phyloP scores from a whole-genome alignment of 2,113 vertebrate species.

The Pleuronectes platessa region DNA sequence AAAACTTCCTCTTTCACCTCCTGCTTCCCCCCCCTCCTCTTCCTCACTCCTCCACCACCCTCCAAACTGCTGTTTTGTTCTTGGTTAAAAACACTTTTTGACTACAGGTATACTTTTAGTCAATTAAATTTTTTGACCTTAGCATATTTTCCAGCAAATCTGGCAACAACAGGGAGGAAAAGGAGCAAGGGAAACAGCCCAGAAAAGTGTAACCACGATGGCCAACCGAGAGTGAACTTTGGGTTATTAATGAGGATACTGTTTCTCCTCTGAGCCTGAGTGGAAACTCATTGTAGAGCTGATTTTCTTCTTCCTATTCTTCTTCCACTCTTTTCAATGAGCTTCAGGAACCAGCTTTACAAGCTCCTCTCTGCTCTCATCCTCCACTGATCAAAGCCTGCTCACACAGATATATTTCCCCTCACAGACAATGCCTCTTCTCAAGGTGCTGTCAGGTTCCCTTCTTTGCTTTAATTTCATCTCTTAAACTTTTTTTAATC shows the following conservation, averaged over 20 bases:
- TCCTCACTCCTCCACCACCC: conserved; percentile 19
- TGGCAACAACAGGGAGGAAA: not conserved
- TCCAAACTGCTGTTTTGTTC: conserved; percentile 65
- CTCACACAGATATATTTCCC: conserved; percentile 82
- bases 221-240: conserved; percentile 19
- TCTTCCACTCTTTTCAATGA: conserved; percentile 65
- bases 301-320: conserved; percentile 60
- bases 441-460: conserved; percentile 85
- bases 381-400: conserved; percentile 83
- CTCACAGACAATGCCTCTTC: conserved; percentile 83
- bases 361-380: conserved; percentile 76
- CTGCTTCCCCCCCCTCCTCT: conserved; percentile 46
- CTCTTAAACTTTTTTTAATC: conserved; percentile 81
- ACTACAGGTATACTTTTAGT: conserved; percentile 6
- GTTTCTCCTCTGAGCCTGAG: conserved; percentile 45
- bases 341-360: conserved; percentile 76
- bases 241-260: conserved; percentile 35
- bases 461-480: conserved; percentile 86
- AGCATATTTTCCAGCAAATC: not conserved
- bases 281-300: conserved; percentile 55
- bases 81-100: conserved; percentile 45
- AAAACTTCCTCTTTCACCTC: conserved; percentile 48
- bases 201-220: not conserved
- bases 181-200: not conserved
- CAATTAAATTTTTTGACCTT: conserved; percentile 34